These are phyloP conservation scores for Jordanella pulchra DNA, from an alignment of 2,797 vertebrate genomes.

Conservation along the genomic window DNA sequence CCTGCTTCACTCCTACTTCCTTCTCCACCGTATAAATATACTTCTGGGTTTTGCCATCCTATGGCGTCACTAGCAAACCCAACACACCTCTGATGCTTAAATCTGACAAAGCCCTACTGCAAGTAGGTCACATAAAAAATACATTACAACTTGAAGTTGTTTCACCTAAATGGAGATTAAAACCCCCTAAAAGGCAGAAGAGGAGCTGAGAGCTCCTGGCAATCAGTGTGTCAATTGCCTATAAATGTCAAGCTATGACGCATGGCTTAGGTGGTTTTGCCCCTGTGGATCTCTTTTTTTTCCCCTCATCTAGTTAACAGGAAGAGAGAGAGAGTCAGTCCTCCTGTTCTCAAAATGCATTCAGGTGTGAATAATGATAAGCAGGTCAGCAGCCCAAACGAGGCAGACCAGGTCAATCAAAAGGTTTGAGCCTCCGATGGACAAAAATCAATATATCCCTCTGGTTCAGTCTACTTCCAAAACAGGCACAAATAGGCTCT, in stretches of 20 bases:
- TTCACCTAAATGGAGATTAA: conserved; percentile 49
- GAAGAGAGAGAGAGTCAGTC: conserved; percentile 30
- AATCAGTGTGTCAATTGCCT: conserved; percentile 61
- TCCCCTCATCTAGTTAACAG: conserved; percentile 32
- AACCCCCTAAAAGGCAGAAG: conserved; percentile 36
- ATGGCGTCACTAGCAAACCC: conserved; percentile 35
- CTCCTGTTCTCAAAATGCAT: conserved; percentile 44
- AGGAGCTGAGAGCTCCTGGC: conserved; percentile 47
- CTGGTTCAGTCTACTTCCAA: background rate
- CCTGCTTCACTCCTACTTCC: conserved; percentile 11
- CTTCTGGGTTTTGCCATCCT: conserved; percentile 19
- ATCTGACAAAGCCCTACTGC: conserved; percentile 35
- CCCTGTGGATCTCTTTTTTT: conserved; percentile 29
- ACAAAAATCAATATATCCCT: conserved; percentile 18
- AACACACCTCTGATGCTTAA: conserved; percentile 13
- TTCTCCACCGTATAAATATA: background rate
- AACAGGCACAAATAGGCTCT: background rate
- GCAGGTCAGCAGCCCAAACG: conserved; percentile 28
- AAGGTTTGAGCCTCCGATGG: conserved; percentile 1
- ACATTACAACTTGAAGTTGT: conserved; percentile 57
- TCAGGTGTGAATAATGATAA: conserved; percentile 54
- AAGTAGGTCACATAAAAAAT: conserved; percentile 79
- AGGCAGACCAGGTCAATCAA: conserved; percentile 7
- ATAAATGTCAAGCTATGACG: conserved; percentile 36
- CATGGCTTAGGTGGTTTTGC: conserved; percentile 65